Percentiles rank a stretch among this genome's conserved stretches.
phyloP scores from a whole-genome alignment of 2,888 invertebrate genomes.

The Drosophila siamana region DNA sequence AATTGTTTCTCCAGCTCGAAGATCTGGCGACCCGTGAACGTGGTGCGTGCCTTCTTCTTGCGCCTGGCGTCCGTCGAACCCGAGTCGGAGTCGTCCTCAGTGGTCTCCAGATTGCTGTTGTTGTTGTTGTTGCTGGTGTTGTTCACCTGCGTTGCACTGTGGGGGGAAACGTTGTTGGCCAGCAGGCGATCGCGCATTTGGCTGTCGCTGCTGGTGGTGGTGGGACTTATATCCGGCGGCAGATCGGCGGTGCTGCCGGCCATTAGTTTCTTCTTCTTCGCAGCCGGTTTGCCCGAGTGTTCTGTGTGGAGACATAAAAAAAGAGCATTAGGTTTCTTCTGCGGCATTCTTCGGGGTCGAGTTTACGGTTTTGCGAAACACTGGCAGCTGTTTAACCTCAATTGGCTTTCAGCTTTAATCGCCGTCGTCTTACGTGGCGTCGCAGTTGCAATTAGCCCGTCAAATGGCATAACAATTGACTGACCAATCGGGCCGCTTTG shows the following conservation, averaged over 20 bases:
- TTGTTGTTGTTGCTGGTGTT: slow-evolving; percentile 24
- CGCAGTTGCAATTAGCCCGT: slow-evolving; percentile 60
- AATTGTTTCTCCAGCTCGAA: slow-evolving; percentile 98
- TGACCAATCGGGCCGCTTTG: slow-evolving; percentile 34
- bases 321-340: slow-evolving; percentile 17
- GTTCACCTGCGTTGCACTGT: slow-evolving; percentile 24
- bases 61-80: slow-evolving; percentile 87
- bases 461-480: slow-evolving; percentile 52
- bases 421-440: slow-evolving; percentile 35
- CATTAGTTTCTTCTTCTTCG: slow-evolving; percentile 82
- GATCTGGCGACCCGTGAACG: slow-evolving; percentile 97
- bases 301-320: slow-evolving; percentile 41
- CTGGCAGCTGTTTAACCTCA: slow-evolving; percentile 67
- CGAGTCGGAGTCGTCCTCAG: slow-evolving; percentile 86
- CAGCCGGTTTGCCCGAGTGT: slow-evolving; percentile 70
- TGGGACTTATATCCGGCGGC: slow-evolving; percentile 79
- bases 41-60: slow-evolving; percentile 95
- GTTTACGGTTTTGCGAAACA: slow-evolving; percentile 23
- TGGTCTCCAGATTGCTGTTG: slow-evolving; percentile 78
- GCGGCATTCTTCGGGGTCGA: slow-evolving; percentile 10
- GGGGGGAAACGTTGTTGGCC: slow-evolving; percentile 58
- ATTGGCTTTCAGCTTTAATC: slow-evolving; percentile 40
- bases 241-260: slow-evolving; percentile 45
- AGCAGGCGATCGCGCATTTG: slow-evolving; percentile 77
- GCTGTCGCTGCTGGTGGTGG: slow-evolving; percentile 77